Evolutionary conservation across 2,797 vertebrate genomes (phyloP).

Genomic region (Xenopus petersii): DNA sequence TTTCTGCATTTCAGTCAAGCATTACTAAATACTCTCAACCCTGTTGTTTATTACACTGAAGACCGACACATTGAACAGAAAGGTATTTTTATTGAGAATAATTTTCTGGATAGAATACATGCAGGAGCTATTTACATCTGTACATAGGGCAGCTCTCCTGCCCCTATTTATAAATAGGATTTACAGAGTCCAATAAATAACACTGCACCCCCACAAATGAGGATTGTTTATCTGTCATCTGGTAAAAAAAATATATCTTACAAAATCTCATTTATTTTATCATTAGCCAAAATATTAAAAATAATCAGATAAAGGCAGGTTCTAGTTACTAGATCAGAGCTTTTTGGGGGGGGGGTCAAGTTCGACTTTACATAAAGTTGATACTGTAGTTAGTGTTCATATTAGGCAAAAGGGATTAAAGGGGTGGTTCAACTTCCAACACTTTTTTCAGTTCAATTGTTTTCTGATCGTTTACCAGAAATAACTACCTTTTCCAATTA

Average conservation of each 20-base stretch:
- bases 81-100: conserved; percentile 33
- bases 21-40: no score
- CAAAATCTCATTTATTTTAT: no score
- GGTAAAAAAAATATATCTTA: conserved; percentile 25
- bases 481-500: no score
- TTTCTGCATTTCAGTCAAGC: no score
- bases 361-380: no score
- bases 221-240: conserved; percentile 33
- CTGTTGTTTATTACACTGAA: no score
- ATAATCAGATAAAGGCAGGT: conserved; percentile 8
- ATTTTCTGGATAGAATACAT: conserved; percentile 39
- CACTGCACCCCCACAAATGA: conserved; percentile 49
- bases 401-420: no score
- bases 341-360: no score
- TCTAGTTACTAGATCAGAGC: background rate
- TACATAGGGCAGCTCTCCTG: conserved; percentile 65
- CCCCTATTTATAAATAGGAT: conserved; percentile 91
- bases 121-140: conserved; percentile 43
- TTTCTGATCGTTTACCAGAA: no score
- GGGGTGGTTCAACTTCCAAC: no score
- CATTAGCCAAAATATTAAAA: conserved; percentile 26
- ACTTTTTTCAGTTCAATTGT: no score
- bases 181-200: conserved; percentile 93
- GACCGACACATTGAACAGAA: background rate
- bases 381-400: no score